A percentile compares a stretch with the other conserved stretches of the same genome.
These are phyloP conservation scores for Rhingia campestris DNA, from an alignment of 2,888 invertebrate genomes.

Conservation along the genomic window DNA sequence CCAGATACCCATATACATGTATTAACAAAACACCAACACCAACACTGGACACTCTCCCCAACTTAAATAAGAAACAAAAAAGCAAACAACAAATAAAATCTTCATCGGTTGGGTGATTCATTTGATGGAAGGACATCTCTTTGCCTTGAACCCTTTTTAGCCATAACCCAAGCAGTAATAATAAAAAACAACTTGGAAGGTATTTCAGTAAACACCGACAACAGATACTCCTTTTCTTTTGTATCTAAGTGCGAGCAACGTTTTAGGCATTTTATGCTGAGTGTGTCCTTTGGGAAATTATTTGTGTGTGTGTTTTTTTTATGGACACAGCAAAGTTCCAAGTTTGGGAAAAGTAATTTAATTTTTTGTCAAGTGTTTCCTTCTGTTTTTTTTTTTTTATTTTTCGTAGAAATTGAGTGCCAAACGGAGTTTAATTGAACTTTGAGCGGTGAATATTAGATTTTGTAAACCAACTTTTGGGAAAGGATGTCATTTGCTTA, in stretches of 20 bases:
- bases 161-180: slow-evolving; percentile 37
- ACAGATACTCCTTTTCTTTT: slow-evolving; percentile 4
- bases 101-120: slow-evolving; percentile 47
- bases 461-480: neutral
- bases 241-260: slow-evolving; percentile 29
- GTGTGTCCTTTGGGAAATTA: slow-evolving; percentile 66
- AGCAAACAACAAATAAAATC: slow-evolving; percentile 56
- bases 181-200: slow-evolving; percentile 34
- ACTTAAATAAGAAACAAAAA: slow-evolving; percentile 50
- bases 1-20: neutral
- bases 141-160: slow-evolving; percentile 42
- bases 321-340: slow-evolving; percentile 23
- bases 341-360: slow-evolving; percentile 50
- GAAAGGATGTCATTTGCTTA: neutral
- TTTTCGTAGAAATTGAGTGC: slow-evolving; percentile 38
- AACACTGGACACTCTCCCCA: slow-evolving; percentile 21
- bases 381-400: neutral
- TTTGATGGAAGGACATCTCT: slow-evolving; percentile 55
- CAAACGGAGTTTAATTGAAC: slow-evolving; percentile 44
- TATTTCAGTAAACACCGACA: slow-evolving; percentile 21
- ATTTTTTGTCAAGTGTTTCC: slow-evolving; percentile 22
- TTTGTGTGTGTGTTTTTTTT: slow-evolving; percentile 31
- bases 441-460: slow-evolving; percentile 32
- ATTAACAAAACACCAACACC: neutral
- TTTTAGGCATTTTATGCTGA: slow-evolving; percentile 49